Evolutionary conservation across 2,113 vertebrate genomes (phyloP).

Genomic region (Ginglymostoma cirratum): DNA sequence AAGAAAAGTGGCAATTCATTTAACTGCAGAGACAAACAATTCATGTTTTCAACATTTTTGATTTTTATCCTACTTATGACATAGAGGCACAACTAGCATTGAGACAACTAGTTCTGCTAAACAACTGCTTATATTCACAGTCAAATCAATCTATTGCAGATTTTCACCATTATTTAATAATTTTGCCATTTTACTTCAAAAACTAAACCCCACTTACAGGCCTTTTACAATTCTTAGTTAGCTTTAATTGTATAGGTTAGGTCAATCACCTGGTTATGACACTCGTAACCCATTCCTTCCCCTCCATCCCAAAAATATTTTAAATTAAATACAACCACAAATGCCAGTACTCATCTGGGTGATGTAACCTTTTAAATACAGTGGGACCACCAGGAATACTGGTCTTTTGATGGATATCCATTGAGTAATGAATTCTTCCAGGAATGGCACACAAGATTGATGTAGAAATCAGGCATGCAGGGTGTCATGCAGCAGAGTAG

Average conservation of each 20-base stretch:
- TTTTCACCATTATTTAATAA: not conserved
- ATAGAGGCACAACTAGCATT: not conserved
- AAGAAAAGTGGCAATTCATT: not conserved
- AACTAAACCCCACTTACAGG: not conserved
- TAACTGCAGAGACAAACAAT: not conserved
- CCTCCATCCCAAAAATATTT: not conserved
- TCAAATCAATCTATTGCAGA: not conserved
- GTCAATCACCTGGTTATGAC: not conserved
- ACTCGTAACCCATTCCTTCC: not conserved
- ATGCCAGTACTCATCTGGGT: too few relatives aligned
- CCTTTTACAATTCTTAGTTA: not conserved
- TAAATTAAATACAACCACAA: not conserved
- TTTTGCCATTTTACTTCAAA: not conserved
- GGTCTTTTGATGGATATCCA: too few relatives aligned
- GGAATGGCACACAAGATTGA: too few relatives aligned
- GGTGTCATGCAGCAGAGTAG: too few relatives aligned
- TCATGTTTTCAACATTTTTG: not conserved
- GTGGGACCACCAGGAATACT: too few relatives aligned
- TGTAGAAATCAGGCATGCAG: too few relatives aligned
- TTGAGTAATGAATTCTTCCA: fast-evolving
- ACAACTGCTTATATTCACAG: not conserved
- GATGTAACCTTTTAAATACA: too few relatives aligned
- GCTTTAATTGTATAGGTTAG: not conserved
- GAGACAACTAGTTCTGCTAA: not conserved
- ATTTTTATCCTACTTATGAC: not conserved